A percentile compares a stretch with the other conserved stretches of the same genome.
These are phyloP conservation scores for Noctua comes DNA, from an alignment of 2,888 invertebrate species.

Conservation along the genomic window DNA sequence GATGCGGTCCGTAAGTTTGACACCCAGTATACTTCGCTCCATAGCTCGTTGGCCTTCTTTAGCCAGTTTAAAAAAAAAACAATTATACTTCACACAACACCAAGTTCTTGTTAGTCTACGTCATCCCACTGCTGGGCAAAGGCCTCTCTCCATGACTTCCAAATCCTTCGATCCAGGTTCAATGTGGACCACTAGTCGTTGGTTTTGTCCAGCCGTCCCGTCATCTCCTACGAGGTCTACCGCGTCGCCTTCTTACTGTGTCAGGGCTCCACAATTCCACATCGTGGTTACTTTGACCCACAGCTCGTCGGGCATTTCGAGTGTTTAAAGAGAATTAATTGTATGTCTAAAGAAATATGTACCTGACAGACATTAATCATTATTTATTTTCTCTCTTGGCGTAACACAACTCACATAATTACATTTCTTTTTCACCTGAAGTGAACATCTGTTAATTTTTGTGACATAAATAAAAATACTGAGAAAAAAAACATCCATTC, in stretches of 20 bases:
- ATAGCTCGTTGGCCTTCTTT: too few relatives aligned
- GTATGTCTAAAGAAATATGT: neutral
- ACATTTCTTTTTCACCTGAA: neutral
- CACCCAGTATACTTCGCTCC: too few relatives aligned
- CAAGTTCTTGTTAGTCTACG: too few relatives aligned
- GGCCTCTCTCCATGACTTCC: too few relatives aligned
- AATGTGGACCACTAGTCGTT: too few relatives aligned
- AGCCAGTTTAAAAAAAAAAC: neutral
- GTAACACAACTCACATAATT: neutral
- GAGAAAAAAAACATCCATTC: slow-evolving; percentile 32
- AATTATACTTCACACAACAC: neutral
- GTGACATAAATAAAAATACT: slow-evolving; percentile 32
- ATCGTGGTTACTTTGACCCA: too few relatives aligned
- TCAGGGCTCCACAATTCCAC: too few relatives aligned
- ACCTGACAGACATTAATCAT: neutral
- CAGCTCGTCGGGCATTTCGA: neutral
- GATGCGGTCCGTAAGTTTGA: too few relatives aligned
- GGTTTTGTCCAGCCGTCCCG: too few relatives aligned
- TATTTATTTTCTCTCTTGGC: slow-evolving; percentile 1
- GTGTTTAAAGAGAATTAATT: neutral
- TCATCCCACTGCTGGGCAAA: neutral
- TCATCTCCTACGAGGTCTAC: too few relatives aligned
- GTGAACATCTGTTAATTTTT: slow-evolving; percentile 6
- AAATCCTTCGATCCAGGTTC: neutral
- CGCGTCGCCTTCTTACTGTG: too few relatives aligned